Conservation (phyloP, 1,140 invertebrate species). For the Oryzaephilus surinamensis region DNA sequence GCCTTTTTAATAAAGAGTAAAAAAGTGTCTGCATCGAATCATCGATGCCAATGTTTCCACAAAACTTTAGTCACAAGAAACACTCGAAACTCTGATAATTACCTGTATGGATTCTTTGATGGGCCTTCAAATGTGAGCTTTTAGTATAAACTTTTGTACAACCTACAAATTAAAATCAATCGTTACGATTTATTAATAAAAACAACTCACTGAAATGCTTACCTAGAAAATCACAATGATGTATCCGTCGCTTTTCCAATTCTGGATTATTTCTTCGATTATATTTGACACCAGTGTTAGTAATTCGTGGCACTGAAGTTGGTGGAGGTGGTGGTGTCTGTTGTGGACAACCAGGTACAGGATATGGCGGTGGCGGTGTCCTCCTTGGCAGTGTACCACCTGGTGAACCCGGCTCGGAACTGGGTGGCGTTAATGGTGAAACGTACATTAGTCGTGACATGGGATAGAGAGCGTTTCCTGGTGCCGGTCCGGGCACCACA, state of each 20-base stretch:
- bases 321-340: slow-evolving; percentile 35
- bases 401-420: slow-evolving; percentile 71
- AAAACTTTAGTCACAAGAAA: too few species aligned
- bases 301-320: slow-evolving; percentile 24
- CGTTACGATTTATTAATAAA: background rate
- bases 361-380: slow-evolving; percentile 53
- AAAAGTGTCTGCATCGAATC: background rate
- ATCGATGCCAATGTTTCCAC: too few species aligned
- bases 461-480: slow-evolving; percentile 33
- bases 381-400: slow-evolving; percentile 44
- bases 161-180: slow-evolving; percentile 50
- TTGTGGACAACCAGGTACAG: slow-evolving; percentile 41
- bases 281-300: slow-evolving; percentile 49
- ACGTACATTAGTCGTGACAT: slow-evolving; percentile 56
- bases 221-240: slow-evolving; percentile 93
- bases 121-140: slow-evolving; percentile 96
- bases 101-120: slow-evolving; percentile 97
- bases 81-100: slow-evolving; percentile 33
- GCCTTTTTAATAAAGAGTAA: background rate
- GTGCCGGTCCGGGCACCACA: slow-evolving; percentile 32
- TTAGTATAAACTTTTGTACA: slow-evolving; percentile 98
- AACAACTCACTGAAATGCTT: slow-evolving; percentile 31
- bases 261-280: slow-evolving; percentile 94
- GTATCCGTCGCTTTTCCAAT: slow-evolving; percentile 85
- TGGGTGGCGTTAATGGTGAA: slow-evolving; percentile 69